Conservation (phyloP, 2,797 vertebrate species). For the Hoplostethus atlanticus region DNA sequence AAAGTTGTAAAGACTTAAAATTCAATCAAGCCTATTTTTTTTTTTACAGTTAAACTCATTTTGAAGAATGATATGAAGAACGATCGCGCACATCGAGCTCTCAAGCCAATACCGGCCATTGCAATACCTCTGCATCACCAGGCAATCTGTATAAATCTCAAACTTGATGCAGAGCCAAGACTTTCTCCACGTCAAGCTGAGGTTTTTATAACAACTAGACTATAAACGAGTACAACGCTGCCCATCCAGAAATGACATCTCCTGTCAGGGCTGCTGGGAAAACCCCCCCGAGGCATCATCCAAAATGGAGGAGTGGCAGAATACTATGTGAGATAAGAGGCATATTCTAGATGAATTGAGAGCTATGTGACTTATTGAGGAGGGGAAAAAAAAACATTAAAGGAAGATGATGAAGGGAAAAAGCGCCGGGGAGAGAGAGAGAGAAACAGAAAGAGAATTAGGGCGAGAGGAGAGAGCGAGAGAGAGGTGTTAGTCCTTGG, state of each 20-base stretch:
- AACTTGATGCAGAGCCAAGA: not conserved
- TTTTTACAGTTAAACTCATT: no score
- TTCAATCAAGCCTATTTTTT: no score
- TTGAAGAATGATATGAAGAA: no score
- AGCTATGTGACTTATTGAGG: not conserved
- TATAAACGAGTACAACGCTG: not conserved
- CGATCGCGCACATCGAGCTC: no score
- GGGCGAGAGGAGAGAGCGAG: not conserved
- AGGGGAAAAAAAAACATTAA: no score
- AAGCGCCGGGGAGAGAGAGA: not conserved
- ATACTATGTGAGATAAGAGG: no score
- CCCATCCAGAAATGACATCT: conserved; percentile 15
- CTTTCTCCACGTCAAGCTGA: not conserved
- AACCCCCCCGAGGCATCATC: not conserved
- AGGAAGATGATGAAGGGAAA: not conserved
- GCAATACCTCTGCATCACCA: not conserved
- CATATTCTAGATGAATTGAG: no score
- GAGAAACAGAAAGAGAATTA: not conserved
- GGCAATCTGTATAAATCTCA: not conserved
- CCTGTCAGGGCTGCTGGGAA: not conserved
- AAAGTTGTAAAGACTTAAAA: no score
- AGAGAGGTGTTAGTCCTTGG: conserved; percentile 3
- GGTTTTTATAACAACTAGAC: not conserved
- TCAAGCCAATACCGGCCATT: no score
- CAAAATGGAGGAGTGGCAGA: not conserved